Conservation (phyloP, 2,797 vertebrate species). For the Astyanax mexicanus region DNA sequence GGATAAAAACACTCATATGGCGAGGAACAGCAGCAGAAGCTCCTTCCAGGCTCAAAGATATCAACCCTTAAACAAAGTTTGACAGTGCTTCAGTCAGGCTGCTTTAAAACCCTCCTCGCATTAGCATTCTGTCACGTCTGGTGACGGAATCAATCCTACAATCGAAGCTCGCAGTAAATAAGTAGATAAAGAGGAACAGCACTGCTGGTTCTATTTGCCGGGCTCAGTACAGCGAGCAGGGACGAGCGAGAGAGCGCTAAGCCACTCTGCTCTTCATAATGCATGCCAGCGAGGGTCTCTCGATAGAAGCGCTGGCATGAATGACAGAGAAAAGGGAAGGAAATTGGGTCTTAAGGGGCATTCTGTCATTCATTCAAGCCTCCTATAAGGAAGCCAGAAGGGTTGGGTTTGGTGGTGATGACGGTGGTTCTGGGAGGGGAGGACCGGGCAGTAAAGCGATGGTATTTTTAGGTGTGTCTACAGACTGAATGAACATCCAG, state of each 20-base stretch:
- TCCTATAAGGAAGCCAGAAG: background rate
- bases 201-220: background rate
- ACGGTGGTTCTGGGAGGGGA: background rate
- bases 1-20: background rate
- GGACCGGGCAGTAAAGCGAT: conserved; percentile 8
- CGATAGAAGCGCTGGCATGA: conserved; percentile 11
- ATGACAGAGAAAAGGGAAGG: background rate
- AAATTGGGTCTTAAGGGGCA: conserved; percentile 19
- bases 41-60: background rate
- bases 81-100: background rate
- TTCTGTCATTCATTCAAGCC: background rate
- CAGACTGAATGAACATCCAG: conserved; percentile 27
- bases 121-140: background rate
- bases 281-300: conserved; percentile 2
- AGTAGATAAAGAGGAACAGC: background rate
- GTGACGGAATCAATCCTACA: background rate
- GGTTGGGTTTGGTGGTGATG: background rate
- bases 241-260: conserved; percentile 7
- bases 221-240: background rate
- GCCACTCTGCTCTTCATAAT: background rate
- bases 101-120: background rate
- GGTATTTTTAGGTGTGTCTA: conserved; percentile 36
- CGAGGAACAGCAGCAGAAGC: background rate
- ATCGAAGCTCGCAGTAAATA: background rate
- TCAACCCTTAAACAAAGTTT: background rate